Evolutionary conservation across 2,888 invertebrate genomes (phyloP).

Genomic region (Meteorus cinctellus): DNA sequence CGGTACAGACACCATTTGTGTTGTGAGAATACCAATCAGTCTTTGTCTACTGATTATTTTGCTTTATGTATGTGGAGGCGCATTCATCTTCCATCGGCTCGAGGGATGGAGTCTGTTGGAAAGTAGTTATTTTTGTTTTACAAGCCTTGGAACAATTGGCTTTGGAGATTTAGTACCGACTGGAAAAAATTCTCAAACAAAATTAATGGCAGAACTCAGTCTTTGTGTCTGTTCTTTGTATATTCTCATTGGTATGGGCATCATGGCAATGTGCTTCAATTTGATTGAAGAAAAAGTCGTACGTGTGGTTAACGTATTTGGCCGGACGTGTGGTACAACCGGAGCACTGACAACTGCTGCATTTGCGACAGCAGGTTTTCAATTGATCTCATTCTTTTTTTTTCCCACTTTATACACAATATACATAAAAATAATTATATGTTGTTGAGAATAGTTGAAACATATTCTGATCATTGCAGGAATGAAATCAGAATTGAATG

Average conservation of each 20-base stretch:
- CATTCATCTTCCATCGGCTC: slow-evolving; percentile 90
- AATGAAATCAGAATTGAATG: slow-evolving; percentile 50
- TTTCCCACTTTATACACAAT: not conserved
- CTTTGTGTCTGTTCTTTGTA: slow-evolving; percentile 87
- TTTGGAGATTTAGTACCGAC: slow-evolving; percentile 87
- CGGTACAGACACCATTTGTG: slow-evolving; percentile 75
- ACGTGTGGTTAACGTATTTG: slow-evolving; percentile 75
- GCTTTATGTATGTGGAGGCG: slow-evolving; percentile 91
- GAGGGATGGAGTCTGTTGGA: slow-evolving; percentile 95
- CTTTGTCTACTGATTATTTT: slow-evolving; percentile 90
- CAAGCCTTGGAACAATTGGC: slow-evolving; percentile 87
- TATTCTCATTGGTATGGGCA: slow-evolving; percentile 88
- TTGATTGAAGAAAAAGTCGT: slow-evolving; percentile 86
- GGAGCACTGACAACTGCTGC: slow-evolving; percentile 58
- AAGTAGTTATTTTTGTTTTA: slow-evolving; percentile 88
- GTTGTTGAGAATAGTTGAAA: not conserved
- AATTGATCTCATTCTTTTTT: not conserved
- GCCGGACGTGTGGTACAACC: slow-evolving; percentile 71
- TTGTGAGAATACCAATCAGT: slow-evolving; percentile 88
- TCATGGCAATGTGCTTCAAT: slow-evolving; percentile 91
- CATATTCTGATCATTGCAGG: slow-evolving; percentile 32
- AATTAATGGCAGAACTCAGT: slow-evolving; percentile 79
- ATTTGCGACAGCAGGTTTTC: slow-evolving; percentile 36
- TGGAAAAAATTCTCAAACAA: slow-evolving; percentile 71
- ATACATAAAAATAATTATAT: not conserved